Percentiles rank a stretch among this genome's conserved stretches.
These are phyloP conservation scores for Parelbella ahira DNA, from an alignment of 2,888 invertebrate genomes.

Conservation along the genomic window DNA sequence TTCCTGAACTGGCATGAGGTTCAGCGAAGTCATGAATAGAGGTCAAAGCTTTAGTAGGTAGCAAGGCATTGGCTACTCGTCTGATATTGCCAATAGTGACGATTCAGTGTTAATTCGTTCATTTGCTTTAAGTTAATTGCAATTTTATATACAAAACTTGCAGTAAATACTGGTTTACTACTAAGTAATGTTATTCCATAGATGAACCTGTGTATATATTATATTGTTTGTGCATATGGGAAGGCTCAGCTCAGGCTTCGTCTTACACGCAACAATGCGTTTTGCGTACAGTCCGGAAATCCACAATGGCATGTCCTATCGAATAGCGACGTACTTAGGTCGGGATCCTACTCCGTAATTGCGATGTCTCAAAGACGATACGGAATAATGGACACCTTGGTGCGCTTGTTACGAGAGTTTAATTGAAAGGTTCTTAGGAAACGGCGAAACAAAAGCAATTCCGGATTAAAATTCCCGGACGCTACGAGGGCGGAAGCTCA, in stretches of 20 bases:
- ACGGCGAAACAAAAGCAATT: conserved; percentile 25
- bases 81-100: too few species aligned
- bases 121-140: too few species aligned
- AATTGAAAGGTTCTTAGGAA: conserved; percentile 25
- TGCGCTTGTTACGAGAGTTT: conserved; percentile 22
- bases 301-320: conserved; percentile 20
- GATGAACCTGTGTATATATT: too few species aligned
- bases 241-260: conserved; percentile 1
- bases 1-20: too few species aligned
- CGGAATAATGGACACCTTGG: conserved; percentile 24
- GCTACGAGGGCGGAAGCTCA: conserved; percentile 7
- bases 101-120: too few species aligned
- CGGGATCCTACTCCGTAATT: conserved; percentile 22
- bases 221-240: neutral
- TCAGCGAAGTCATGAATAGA: too few species aligned
- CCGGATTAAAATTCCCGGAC: conserved; percentile 17
- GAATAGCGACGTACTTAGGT: conserved; percentile 14
- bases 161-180: too few species aligned
- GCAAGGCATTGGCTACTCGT: too few species aligned
- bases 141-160: too few species aligned
- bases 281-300: conserved; percentile 12
- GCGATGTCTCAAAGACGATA: conserved; percentile 23
- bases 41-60: too few species aligned
- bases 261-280: conserved; percentile 16
- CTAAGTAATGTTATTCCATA: too few species aligned